These are phyloP conservation scores for Charadrius vociferus DNA, from an alignment of 2,113 vertebrate genomes.

Conservation along the genomic window DNA sequence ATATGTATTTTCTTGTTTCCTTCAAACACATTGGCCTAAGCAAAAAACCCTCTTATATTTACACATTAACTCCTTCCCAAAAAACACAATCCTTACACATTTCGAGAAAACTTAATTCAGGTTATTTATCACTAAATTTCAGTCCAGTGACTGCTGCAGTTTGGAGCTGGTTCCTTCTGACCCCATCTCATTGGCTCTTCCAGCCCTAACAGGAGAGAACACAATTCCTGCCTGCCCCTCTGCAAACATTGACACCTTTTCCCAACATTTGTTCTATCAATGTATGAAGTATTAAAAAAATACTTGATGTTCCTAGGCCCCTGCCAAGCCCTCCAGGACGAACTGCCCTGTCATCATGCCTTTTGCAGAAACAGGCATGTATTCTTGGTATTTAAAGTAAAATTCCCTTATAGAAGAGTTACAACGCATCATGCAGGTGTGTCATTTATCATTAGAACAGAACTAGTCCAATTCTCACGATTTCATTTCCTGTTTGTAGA, in stretches of 20 bases:
- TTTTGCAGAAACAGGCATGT: neutral
- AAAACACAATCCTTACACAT: neutral
- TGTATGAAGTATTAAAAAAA: too few relatives aligned
- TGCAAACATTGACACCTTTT: neutral
- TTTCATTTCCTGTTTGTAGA: neutral
- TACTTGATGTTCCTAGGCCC: neutral
- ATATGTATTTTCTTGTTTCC: neutral
- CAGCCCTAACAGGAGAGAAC: neutral
- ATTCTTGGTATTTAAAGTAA: neutral
- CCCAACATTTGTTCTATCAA: neutral
- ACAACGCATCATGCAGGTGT: neutral
- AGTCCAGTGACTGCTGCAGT: neutral
- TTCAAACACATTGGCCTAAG: neutral
- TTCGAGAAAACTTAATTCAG: neutral
- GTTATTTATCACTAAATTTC: neutral
- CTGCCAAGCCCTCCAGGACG: neutral
- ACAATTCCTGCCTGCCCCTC: neutral
- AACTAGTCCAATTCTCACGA: neutral
- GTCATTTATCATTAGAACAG: neutral
- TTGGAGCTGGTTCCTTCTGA: neutral
- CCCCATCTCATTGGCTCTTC: neutral
- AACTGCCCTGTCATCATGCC: too few relatives aligned
- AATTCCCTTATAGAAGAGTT: neutral
- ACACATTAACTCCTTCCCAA: neutral
- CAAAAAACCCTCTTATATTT: neutral